Evolutionary conservation across 2,113 vertebrate genomes (phyloP), one percentile per base, ranked within the genome.

Genomic region (Nerophis ophidion): DNA sequence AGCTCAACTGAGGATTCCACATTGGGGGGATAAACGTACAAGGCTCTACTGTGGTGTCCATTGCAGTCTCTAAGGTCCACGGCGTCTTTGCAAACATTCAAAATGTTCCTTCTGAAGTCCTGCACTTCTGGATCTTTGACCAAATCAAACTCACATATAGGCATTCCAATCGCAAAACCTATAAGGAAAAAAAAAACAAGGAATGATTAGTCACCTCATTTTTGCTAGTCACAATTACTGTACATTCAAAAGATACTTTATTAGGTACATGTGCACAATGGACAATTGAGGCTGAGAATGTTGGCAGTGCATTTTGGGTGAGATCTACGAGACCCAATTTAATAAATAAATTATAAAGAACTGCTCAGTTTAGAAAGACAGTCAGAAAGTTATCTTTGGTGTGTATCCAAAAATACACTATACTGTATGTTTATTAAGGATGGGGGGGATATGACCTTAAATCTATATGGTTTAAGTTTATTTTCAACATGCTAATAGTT

Each of bases 141-240:
- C 88, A 98, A 91, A 70, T 99, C 97, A 84, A 99, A 98, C 82
- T 99, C 97, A 71, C 97, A 99, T 45, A 99, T 92, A 38, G 97
- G 97, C 97, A 99, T 99, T 53, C 97, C 97, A 34, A 98, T 98
- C 60, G 96, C 96, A 91, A 99, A 99, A 88, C 97, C 97, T 99
- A 68, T 42, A 79, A 78, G 33, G 5, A 65, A 53, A 34, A 47
- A 48, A 1, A 40, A 7, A 26, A 26, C 26, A 26, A 26, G 26
- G 26, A 26, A 4, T 4, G 8, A 14, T 52, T 12, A 5, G 7
- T 16, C 48, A 50, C 16, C 3, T 26, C 9, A 12, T 50, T 34
- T 34, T 26, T 34, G 19, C 50, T 40, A 40, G 10, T 19, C 4
- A n/a, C 48, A 19, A 19, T 57, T 57, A 8, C 53, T 10, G 9